phyloP scores from a whole-genome alignment of 2,888 invertebrate species.

The Dugesia japonica region DNA sequence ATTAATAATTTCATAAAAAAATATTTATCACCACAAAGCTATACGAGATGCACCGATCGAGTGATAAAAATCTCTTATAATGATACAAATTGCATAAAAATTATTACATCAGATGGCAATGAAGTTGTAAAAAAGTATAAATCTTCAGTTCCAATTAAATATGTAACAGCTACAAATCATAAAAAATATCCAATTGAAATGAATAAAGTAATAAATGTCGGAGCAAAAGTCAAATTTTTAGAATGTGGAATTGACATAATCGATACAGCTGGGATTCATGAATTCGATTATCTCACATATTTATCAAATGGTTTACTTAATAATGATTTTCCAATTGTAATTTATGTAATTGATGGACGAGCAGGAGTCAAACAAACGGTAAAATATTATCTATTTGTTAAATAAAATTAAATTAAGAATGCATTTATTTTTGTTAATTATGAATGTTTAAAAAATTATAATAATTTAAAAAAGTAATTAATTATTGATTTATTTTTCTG shows the following conservation, averaged over 20 bases:
- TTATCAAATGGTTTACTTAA: not conserved
- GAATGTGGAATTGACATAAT: slow-evolving; percentile 27
- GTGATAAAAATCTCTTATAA: not conserved
- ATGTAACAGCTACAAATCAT: not conserved
- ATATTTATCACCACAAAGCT: not conserved
- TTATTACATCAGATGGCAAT: not conserved
- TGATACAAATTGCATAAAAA: not conserved
- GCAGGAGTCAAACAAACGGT: not conserved
- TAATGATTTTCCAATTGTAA: slow-evolving; percentile 17
- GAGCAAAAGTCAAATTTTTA: not conserved
- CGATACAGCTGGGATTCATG: slow-evolving; percentile 23
- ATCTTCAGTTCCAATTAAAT: not conserved
- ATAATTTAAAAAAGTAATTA: too few relatives aligned
- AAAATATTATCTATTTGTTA: not conserved
- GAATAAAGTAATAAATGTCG: not conserved
- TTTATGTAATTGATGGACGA: slow-evolving; percentile 28
- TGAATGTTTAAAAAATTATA: too few relatives aligned
- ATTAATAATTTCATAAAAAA: slow-evolving; percentile 17
- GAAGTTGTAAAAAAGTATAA: not conserved
- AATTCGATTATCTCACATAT: not conserved
- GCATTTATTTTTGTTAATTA: not conserved
- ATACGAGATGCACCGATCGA: not conserved
- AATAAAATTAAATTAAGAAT: not conserved
- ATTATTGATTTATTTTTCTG: too few relatives aligned
- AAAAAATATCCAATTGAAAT: not conserved